phyloP scores from a whole-genome alignment of 1,140 invertebrate genomes.

The Sinella curviseta region DNA sequence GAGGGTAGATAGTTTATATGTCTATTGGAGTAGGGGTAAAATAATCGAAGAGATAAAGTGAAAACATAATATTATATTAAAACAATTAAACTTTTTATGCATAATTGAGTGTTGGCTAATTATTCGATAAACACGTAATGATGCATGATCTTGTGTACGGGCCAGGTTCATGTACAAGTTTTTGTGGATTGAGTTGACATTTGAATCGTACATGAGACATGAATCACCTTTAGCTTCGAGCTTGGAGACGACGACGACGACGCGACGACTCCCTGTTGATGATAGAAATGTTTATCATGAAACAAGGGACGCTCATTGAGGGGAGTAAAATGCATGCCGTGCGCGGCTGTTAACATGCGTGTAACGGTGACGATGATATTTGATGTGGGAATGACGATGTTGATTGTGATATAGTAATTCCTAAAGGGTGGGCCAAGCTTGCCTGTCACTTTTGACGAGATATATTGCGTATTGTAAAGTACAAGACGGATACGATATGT shows the following conservation, averaged over 20 bases:
- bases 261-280: neutral
- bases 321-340: neutral
- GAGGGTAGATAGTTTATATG: too few species aligned
- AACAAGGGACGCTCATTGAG: neutral
- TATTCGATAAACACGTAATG: neutral
- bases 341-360: too few species aligned
- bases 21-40: too few species aligned
- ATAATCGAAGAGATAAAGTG: neutral
- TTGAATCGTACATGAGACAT: neutral
- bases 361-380: too few species aligned
- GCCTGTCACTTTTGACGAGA: constrained; percentile 5
- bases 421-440: neutral
- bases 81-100: neutral
- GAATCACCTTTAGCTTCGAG: neutral
- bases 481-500: constrained; percentile 1
- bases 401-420: constrained; percentile 8
- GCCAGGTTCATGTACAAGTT: neutral
- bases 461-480: neutral
- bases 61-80: neutral
- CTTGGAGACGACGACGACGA: neutral
- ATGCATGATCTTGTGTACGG: neutral
- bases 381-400: neutral
- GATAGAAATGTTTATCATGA: neutral
- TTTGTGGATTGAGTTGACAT: neutral
- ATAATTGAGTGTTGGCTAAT: neutral